phyloP scores from a whole-genome alignment of 2,797 vertebrate species.

The Diplodus sargus region DNA sequence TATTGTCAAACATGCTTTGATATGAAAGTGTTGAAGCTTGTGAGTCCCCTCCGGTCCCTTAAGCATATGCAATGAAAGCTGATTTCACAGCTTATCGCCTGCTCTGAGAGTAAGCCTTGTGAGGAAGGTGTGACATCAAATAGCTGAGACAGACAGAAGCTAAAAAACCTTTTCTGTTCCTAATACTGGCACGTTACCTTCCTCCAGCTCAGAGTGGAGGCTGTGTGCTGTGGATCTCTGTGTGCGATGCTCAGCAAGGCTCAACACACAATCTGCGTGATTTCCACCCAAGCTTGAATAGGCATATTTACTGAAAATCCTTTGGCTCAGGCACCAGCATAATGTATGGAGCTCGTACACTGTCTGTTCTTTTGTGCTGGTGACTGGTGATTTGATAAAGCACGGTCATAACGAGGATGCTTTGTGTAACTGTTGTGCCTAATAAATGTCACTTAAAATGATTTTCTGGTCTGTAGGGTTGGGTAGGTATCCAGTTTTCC shows the following conservation, averaged over 20 bases:
- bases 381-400: neutral
- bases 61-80: slow-evolving; percentile 63
- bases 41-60: slow-evolving; percentile 43
- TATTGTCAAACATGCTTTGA: slow-evolving; percentile 64
- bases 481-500: too few relatives aligned
- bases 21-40: slow-evolving; percentile 53
- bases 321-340: neutral
- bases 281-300: slow-evolving; percentile 28
- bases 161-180: slow-evolving; percentile 35
- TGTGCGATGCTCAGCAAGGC: slow-evolving; percentile 1
- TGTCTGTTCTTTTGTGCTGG: neutral
- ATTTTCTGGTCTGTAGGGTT: neutral
- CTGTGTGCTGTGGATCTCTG: slow-evolving; percentile 20
- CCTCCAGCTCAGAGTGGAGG: slow-evolving; percentile 21
- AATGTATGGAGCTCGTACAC: neutral
- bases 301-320: slow-evolving; percentile 18
- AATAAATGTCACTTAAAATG: neutral
- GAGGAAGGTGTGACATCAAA: slow-evolving; percentile 68
- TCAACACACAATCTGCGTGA: slow-evolving; percentile 24
- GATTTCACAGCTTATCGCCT: slow-evolving; percentile 70
- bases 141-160: slow-evolving; percentile 57
- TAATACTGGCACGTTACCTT: slow-evolving; percentile 42
- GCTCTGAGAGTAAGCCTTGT: slow-evolving; percentile 57
- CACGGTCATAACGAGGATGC: neutral
- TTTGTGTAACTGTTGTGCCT: neutral